Evolutionary conservation across 2,797 vertebrate genomes (phyloP).

Genomic region (Uromys caudimaculatus): DNA sequence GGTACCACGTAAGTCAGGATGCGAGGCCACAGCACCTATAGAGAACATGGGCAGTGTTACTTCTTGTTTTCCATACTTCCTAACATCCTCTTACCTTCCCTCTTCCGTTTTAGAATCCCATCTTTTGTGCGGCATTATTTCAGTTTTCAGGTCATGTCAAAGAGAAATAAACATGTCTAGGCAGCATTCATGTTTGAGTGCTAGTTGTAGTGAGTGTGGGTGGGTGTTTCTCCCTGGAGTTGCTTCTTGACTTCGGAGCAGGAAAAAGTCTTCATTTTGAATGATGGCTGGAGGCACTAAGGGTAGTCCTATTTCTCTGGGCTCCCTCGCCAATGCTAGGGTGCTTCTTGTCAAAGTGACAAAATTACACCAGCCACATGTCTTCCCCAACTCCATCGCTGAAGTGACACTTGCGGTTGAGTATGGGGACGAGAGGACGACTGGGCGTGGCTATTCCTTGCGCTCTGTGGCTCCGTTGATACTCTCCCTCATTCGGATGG

Average conservation of each 20-base stretch:
- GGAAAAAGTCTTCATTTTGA: neutral
- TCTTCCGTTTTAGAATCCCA: neutral
- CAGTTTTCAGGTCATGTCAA: neutral
- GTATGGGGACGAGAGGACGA: neutral
- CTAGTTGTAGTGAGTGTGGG: neutral
- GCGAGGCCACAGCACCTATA: constrained; percentile 80
- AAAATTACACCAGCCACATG: neutral
- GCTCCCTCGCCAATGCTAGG: neutral
- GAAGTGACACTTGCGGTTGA: neutral
- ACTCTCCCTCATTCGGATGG: neutral
- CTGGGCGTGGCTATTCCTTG: neutral
- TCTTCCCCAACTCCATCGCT: neutral
- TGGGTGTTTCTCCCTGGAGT: neutral
- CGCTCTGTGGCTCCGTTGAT: neutral
- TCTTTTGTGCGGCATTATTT: neutral
- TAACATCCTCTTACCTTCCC: neutral
- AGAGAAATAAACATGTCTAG: neutral
- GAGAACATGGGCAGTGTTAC: neutral
- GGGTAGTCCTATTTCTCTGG: neutral
- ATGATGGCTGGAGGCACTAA: neutral
- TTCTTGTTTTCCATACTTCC: neutral
- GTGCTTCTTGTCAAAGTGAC: neutral
- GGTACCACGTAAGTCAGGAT: constrained; percentile 79
- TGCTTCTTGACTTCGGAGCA: neutral
- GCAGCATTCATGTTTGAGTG: neutral